phyloP scores from a whole-genome alignment of 2,113 vertebrate species.

The Oreocharis arfaki region DNA sequence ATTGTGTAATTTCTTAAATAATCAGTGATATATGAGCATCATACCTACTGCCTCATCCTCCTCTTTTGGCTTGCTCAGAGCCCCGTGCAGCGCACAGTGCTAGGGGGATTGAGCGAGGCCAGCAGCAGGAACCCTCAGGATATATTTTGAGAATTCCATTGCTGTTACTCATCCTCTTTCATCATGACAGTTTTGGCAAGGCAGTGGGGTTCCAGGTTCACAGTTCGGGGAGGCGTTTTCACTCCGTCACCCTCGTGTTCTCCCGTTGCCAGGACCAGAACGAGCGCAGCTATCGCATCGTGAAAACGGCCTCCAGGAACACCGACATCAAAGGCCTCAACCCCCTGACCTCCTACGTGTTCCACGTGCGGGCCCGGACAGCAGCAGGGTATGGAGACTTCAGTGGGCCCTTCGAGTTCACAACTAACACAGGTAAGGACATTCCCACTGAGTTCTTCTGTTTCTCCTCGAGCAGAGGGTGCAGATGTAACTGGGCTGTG shows the following conservation, averaged over 20 bases:
- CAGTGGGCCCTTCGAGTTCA: constrained; percentile 93
- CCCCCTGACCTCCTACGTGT: constrained; percentile 93
- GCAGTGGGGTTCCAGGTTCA: neutral
- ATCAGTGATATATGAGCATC: neutral
- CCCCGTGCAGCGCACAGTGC: neutral
- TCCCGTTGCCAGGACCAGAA: constrained; percentile 85
- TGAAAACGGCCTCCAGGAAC: constrained; percentile 87
- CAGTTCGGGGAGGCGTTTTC: neutral
- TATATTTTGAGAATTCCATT: neutral
- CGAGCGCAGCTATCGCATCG: constrained; percentile 93
- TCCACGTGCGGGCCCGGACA: constrained; percentile 93
- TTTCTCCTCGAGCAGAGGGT: neutral
- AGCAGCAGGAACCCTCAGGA: neutral
- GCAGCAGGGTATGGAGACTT: constrained; percentile 95
- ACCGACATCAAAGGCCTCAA: constrained; percentile 93
- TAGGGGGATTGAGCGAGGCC: neutral
- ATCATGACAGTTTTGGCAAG: neutral
- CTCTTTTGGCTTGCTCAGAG: neutral
- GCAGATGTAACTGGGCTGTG: neutral
- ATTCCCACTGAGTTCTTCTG: neutral
- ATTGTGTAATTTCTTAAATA: neutral
- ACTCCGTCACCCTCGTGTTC: neutral
- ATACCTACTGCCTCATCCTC: neutral
- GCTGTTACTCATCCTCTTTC: neutral
- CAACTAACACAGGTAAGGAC: constrained; percentile 90